A percentile compares a stretch with the other conserved stretches of the same genome.
These are phyloP conservation scores for Corynorhinus townsendii DNA, from an alignment of 2,113 vertebrate species.

Conservation along the genomic window DNA sequence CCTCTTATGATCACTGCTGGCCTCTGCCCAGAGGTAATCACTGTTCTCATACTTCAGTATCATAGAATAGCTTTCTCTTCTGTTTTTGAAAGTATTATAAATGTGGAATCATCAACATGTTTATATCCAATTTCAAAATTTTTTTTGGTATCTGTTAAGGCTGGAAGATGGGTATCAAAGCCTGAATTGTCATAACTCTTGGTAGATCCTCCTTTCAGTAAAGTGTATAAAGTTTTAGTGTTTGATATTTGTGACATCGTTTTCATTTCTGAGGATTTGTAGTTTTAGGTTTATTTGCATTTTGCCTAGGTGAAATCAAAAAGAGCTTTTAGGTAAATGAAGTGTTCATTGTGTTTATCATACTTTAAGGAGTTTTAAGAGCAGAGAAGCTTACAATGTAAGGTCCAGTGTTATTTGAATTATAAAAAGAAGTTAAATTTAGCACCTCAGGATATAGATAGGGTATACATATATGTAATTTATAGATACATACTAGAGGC, in stretches of 20 bases:
- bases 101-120: not conserved
- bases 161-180: not conserved
- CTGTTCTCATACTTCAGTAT: not conserved
- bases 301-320: constrained; percentile 10
- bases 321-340: not conserved
- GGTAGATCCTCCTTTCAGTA: not conserved
- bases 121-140: not conserved
- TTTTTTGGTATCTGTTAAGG: not conserved
- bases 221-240: not conserved
- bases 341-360: not conserved
- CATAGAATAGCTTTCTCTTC: not conserved
- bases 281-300: not conserved
- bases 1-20: not conserved
- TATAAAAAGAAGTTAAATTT: not conserved
- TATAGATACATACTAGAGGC: not conserved
- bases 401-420: not conserved
- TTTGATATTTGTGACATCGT: not conserved
- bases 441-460: not conserved
- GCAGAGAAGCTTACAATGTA: not conserved
- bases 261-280: not conserved
- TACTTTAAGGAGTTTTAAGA: not conserved
- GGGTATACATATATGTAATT: not conserved
- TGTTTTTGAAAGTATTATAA: constrained; percentile 19
- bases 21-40: not conserved
- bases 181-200: not conserved